Evolutionary conservation across 2,113 vertebrate genomes (phyloP).

Genomic region (Megaleporinus macrocephalus): DNA sequence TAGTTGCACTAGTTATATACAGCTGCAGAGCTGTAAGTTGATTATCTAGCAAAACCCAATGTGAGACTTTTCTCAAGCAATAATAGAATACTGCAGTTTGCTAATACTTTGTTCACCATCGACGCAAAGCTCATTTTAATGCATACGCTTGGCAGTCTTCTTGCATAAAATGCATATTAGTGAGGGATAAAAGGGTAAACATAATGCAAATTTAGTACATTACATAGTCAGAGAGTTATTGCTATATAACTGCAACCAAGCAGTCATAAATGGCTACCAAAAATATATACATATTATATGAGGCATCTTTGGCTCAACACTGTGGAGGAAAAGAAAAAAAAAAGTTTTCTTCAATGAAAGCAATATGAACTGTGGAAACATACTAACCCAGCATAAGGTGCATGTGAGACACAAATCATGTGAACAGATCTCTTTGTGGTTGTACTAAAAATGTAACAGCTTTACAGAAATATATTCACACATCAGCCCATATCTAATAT

Average conservation of each 20-base stretch:
- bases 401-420: conserved; percentile 2
- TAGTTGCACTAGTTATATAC: conserved; percentile 2
- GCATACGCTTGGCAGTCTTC: conserved; percentile 26
- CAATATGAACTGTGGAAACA: conserved; percentile 25
- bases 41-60: conserved; percentile 19
- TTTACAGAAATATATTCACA: conserved; percentile 48
- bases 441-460: conserved; percentile 38
- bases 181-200: conserved; percentile 31
- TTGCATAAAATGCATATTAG: conserved; percentile 22
- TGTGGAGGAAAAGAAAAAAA: conserved; percentile 8
- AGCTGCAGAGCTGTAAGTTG: conserved; percentile 7
- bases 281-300: conserved; percentile 39
- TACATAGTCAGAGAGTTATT: conserved; percentile 40
- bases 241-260: conserved; percentile 41
- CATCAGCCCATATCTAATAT: conserved; percentile 19
- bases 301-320: conserved; percentile 57
- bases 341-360: conserved; percentile 9
- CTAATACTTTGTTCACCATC: conserved; percentile 22
- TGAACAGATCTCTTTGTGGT: conserved; percentile 23
- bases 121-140: conserved; percentile 19
- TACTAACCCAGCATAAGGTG: conserved; percentile 23
- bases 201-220: conserved; percentile 15
- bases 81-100: conserved; percentile 40
- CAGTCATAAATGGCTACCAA: conserved; percentile 36
- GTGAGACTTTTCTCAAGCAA: conserved; percentile 14